Base-by-base conservation (phyloP, 2,113 vertebrate species). In the Pseudolaguvia tuberculata region DNA sequence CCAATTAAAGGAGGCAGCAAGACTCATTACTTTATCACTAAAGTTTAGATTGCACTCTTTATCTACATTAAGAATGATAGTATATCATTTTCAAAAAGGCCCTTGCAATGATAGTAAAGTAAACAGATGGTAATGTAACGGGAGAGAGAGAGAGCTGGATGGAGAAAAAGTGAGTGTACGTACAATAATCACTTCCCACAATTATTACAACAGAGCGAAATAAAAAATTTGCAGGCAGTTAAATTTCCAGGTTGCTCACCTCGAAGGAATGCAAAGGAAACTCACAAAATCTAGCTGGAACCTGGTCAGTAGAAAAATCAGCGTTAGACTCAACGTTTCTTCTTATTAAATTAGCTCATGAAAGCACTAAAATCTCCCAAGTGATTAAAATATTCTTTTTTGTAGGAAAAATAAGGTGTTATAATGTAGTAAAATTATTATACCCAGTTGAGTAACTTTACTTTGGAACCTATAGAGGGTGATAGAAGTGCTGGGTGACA, bases 151-250 rank as follows among this genome's bases (percentile, higher is more conserved):
- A 55, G 62, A 59, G 29, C 18, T 21, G 25, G 31, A 14, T 29
- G 39, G 52, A 42, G 68, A 12, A 42, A 55, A 56, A 42, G 39
- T 42, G 39, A 27, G 11, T 77, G 75, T 81, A 74, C 71, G 73
- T 78, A 78, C 76, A 81, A 78, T 81, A 81, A 81, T 81, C 72
- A 81, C 80, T 72, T 81, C 76, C 76, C 72, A 78, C 62, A 78
- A 78, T 81, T 78, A 72, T 72, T 72, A 78, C 67, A 78, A 75
- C 67, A 72, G 53, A 50, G 56, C 18, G 45, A 76, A 63, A n/a
- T n/a, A 63, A 62, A 55, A 77, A 75, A 53, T 42, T 73, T 78
- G 71, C 52, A 78, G 72, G 72, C 35, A 62, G 80, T 81, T 72
- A 75, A 75, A 71, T 78, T 81, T 81, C 76, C 80, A 81, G 68